Base-by-base conservation (phyloP, 2,888 invertebrate genomes). In the Sacculina carcini region DNA sequence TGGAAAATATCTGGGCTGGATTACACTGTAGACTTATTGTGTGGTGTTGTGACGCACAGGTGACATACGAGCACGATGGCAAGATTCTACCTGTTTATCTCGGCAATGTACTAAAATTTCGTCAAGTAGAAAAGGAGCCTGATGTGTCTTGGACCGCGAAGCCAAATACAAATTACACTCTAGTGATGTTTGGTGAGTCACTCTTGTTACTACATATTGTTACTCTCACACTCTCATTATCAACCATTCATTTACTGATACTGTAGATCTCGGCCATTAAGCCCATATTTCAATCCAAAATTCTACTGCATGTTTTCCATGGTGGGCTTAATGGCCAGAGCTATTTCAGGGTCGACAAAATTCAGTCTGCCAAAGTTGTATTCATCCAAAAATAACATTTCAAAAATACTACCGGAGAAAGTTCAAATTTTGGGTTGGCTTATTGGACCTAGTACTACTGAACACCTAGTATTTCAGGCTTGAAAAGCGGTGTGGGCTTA, bases 141-240 rank as follows among this genome's bases (percentile, higher is more conserved):
- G 66, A 65, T 0, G 70, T 86, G 2, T 64, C 67, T 1, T 87
- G 79, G 78, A 69, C 73, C 0, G 63, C 64, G 9, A 65, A 70
- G 51, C 54, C 59, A 3, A 62, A 58, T 40, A 61, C 61, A 3
- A 72, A 73, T 51, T 87, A 87, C 64, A 79, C 83, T 0, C 66
- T 87, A 3, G 77, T 78, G 60, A 78, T 84, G 81, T 82, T 81
- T 49, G 85, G 85, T 78, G 61, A 57, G 57, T 53, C 38, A 10
- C 16, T 39, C 50, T 48, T 24, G 29, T 23, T 5, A 19, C 16
- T 16, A 53, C 23, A 26, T 12, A n/a, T n/a, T n/a, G n/a, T n/a
- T n/a, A n/a, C n/a, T n/a, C n/a, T n/a, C n/a, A n/a, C n/a, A n/a
- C n/a, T n/a, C n/a, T n/a, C n/a, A n/a, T n/a, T n/a, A n/a, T n/a